Percentiles rank a stretch among this genome's conserved stretches.
phyloP scores from a whole-genome alignment of 2,113 vertebrate species.

The Donacobius atricapilla region DNA sequence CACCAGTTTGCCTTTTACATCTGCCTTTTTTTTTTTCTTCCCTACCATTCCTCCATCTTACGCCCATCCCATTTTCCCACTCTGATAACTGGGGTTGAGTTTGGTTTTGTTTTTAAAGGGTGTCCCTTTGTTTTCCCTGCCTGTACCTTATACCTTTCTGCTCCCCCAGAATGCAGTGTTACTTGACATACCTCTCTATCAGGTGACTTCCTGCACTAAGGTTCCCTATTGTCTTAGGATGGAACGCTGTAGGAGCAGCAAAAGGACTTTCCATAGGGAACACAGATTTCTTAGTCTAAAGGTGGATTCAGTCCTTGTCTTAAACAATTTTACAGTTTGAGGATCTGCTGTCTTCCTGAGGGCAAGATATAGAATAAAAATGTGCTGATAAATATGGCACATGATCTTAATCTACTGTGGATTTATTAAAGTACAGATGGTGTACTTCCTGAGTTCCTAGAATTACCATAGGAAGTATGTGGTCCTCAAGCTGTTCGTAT shows the following conservation, averaged over 20 bases:
- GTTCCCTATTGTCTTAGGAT: background rate
- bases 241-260: background rate
- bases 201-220: background rate
- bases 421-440: constrained; percentile 49
- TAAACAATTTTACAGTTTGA: background rate
- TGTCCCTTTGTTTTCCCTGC: background rate
- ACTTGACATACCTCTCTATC: background rate
- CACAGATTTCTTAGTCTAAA: constrained; percentile 13
- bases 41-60: background rate
- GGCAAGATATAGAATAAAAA: background rate
- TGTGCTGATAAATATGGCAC: background rate
- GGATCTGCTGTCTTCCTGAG: background rate
- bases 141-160: background rate
- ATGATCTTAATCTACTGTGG: background rate
- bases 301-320: background rate
- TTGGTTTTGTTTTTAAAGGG: background rate
- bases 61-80: background rate
- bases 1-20: background rate
- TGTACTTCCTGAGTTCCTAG: constrained; percentile 17
- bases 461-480: constrained; percentile 24
- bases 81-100: background rate
- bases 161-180: background rate
- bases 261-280: background rate
- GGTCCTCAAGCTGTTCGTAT: background rate
- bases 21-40: background rate